Base-by-base conservation (phyloP, 2,113 vertebrate species). In the Xyrauchen texanus region DNA sequence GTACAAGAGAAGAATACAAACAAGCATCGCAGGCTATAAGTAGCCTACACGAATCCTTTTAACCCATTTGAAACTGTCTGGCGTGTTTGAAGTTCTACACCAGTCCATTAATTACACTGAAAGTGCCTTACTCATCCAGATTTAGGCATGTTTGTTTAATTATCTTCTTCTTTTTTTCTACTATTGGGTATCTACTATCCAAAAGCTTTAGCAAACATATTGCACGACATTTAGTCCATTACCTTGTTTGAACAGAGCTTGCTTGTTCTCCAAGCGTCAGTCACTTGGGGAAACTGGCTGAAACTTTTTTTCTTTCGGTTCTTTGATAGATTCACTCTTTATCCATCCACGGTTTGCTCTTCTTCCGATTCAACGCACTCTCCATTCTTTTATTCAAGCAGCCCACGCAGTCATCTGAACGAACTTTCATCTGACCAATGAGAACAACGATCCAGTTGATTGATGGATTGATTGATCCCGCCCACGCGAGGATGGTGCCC, bases 371-470 rank as follows among this genome's bases (percentile, higher is more conserved):
- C 74, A 46, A 66, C 21, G 10, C 82, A 64, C 69, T 63, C 78
- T 82, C 44, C 46, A 65, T 83, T 83, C 87, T 90, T 91, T 87
- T 91, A 93, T 92, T 90, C 79, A 45, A 73, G 44, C 82, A 71
- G 76, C 85, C 82, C 82, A 78, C 64, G 68, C 64, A 69, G 44
- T 15, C 34, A 8, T 11, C 13, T 44, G 74, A 66, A 55, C 0
- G 34, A 76, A 45, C 34, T 1, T 34, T 34, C 3, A 34, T 34
- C 21, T 60, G 46, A 66, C 64, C 65, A 61, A 78, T 68, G 66
- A 47, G 55, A 69, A 49, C 7, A 8, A 8, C 1, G 7, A 66
- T 4, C 47, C 60, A 1, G 1, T 0, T 76, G 61, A 64, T n/a
- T 55, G 74, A 65, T 49, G 4, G 61, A 0, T n/a, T 64, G 73